Conservation (phyloP, 2,797 vertebrate species). For the Pelobates cultripes region DNA sequence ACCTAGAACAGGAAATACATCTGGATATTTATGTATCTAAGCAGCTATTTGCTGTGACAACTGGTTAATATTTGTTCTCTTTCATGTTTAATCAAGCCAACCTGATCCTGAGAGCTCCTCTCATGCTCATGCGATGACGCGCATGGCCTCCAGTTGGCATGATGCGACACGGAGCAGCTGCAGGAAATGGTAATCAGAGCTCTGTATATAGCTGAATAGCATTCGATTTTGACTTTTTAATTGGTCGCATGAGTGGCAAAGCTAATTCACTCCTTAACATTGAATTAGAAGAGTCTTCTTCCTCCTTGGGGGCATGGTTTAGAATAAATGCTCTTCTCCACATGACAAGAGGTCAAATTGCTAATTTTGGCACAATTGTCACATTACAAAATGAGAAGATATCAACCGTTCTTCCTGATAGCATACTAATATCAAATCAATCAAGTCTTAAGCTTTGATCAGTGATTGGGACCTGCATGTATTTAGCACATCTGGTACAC, state of each 20-base stretch:
- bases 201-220: constrained; percentile 36
- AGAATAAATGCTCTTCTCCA: not conserved
- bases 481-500: too few species aligned
- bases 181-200: constrained; percentile 35
- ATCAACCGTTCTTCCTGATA: too few species aligned
- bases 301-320: constrained; percentile 33
- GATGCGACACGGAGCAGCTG: constrained; percentile 40
- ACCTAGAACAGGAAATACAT: too few species aligned
- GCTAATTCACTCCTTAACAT: constrained; percentile 39
- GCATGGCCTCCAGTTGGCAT: constrained; percentile 33
- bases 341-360: constrained; percentile 17
- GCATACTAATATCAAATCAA: too few species aligned
- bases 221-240: constrained; percentile 38
- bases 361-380: not conserved
- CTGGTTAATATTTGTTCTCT: constrained; percentile 20
- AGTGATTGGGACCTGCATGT: too few species aligned
- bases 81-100: constrained; percentile 30
- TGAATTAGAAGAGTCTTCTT: constrained; percentile 33
- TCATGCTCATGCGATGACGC: constrained; percentile 24
- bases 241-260: constrained; percentile 31
- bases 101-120: constrained; percentile 24
- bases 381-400: not conserved
- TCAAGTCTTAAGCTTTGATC: too few species aligned
- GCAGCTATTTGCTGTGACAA: constrained; percentile 8
- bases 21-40: constrained; percentile 11